These are phyloP conservation scores for Tiphia femorata DNA, from an alignment of 2,888 invertebrate species.

Conservation along the genomic window DNA sequence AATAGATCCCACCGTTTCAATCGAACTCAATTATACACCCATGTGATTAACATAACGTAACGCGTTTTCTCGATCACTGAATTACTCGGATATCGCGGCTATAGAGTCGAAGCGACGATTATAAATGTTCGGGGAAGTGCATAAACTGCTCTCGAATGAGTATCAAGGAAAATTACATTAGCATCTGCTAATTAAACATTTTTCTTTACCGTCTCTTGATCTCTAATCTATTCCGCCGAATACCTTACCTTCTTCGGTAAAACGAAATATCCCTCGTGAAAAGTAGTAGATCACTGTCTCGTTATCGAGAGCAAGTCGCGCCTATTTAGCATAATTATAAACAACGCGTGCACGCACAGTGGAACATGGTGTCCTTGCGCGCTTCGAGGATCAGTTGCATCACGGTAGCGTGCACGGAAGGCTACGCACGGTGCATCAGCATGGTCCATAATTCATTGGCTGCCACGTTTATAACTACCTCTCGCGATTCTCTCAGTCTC, in stretches of 20 bases:
- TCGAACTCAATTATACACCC: conserved; percentile 12
- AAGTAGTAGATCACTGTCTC: too few species aligned
- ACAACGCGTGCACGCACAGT: background rate
- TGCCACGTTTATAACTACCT: conserved; percentile 18
- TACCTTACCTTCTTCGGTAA: too few species aligned
- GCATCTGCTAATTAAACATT: too few species aligned
- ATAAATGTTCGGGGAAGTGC: too few species aligned
- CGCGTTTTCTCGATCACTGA: background rate
- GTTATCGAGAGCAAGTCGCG: too few species aligned
- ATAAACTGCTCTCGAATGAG: too few species aligned
- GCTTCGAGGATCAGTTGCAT: conserved; percentile 29
- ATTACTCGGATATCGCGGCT: too few species aligned
- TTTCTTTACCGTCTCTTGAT: too few species aligned
- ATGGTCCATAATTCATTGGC: conserved; percentile 41
- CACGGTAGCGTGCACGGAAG: conserved; percentile 30
- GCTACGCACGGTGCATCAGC: conserved; percentile 37
- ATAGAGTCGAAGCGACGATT: too few species aligned
- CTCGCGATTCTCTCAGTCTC: background rate
- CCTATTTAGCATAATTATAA: background rate
- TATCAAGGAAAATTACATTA: too few species aligned
- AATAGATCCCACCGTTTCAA: conserved; percentile 8
- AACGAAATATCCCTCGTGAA: too few species aligned
- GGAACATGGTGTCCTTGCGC: conserved; percentile 17
- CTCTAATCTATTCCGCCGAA: too few species aligned
- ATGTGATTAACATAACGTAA: conserved; percentile 10